phyloP scores from a whole-genome alignment of 1,140 invertebrate genomes.

The Zophobas morio region DNA sequence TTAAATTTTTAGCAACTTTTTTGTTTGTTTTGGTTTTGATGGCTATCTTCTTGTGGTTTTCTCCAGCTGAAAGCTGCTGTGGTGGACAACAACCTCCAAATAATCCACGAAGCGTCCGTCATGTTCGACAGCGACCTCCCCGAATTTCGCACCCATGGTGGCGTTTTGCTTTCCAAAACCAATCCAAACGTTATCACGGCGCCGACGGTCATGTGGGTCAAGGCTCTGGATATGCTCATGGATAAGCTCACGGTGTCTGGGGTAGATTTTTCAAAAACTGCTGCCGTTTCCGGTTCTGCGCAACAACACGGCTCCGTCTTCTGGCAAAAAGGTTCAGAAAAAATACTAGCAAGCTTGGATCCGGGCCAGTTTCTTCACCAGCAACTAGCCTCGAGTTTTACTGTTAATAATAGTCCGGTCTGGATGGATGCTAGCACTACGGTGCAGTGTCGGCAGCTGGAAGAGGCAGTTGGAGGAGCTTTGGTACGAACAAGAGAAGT shows the following conservation, averaged over 20 bases:
- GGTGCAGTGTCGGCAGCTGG: constrained; percentile 83
- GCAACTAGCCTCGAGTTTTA: constrained; percentile 85
- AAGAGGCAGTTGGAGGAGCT: constrained; percentile 85
- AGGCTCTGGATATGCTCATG: constrained; percentile 93
- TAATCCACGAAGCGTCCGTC: constrained; percentile 85
- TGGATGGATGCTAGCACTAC: constrained; percentile 98
- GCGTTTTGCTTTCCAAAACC: constrained; percentile 78
- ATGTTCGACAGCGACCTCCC: constrained; percentile 93
- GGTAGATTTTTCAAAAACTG: constrained; percentile 86
- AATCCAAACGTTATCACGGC: constrained; percentile 78
- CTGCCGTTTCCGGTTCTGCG: constrained; percentile 89
- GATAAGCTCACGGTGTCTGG: constrained; percentile 86
- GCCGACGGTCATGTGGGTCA: constrained; percentile 94
- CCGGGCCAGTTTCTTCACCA: constrained; percentile 85
- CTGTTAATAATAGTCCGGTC: constrained; percentile 86
- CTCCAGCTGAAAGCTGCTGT: constrained; percentile 90
- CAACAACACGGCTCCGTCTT: constrained; percentile 99
- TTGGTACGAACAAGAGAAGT: too few species aligned
- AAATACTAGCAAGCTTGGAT: constrained; percentile 77
- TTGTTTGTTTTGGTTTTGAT: too few species aligned
- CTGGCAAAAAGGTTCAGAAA: constrained; percentile 85
- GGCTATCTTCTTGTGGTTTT: not conserved
- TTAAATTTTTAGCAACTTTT: too few species aligned
- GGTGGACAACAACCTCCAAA: constrained; percentile 81
- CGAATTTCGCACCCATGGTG: constrained; percentile 89